Evolutionary conservation across 2,888 invertebrate species (phyloP).

Genomic region (Nipponacmea schrenckii): DNA sequence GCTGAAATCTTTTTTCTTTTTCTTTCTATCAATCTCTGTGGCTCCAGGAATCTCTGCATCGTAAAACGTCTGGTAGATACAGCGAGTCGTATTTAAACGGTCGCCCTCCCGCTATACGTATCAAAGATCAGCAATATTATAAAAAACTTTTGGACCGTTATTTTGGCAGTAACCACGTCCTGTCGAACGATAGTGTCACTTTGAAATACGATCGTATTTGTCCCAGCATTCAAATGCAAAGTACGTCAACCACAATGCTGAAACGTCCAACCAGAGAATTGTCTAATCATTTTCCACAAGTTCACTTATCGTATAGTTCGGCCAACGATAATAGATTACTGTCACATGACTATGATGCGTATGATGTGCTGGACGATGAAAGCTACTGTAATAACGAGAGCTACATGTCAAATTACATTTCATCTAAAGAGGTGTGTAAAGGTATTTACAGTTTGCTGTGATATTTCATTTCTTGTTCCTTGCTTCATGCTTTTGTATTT

Average conservation of each 20-base stretch:
- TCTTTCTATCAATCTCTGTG: constrained; percentile 1
- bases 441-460: not conserved
- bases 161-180: constrained; percentile 57
- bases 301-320: constrained; percentile 47
- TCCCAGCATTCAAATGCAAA: constrained; percentile 23
- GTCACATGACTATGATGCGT: constrained; percentile 3
- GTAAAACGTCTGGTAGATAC: constrained; percentile 19
- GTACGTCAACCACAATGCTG: constrained; percentile 30
- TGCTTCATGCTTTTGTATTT: no score
- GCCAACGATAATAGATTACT: constrained; percentile 38
- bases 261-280: constrained; percentile 40
- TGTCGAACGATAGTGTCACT: constrained; percentile 41
- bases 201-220: constrained; percentile 16
- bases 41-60: constrained; percentile 9
- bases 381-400: not conserved
- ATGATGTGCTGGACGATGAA: not conserved
- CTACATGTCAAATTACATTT: not conserved
- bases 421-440: not conserved
- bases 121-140: constrained; percentile 59
- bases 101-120: constrained; percentile 48
- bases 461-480: not conserved
- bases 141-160: constrained; percentile 59
- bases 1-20: constrained; percentile 10
- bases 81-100: constrained; percentile 45
- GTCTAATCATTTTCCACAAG: constrained; percentile 48